Evolutionary conservation across 2,113 vertebrate genomes (phyloP), one percentile per base, ranked within the genome.

Genomic region (Corythoichthys intestinalis): DNA sequence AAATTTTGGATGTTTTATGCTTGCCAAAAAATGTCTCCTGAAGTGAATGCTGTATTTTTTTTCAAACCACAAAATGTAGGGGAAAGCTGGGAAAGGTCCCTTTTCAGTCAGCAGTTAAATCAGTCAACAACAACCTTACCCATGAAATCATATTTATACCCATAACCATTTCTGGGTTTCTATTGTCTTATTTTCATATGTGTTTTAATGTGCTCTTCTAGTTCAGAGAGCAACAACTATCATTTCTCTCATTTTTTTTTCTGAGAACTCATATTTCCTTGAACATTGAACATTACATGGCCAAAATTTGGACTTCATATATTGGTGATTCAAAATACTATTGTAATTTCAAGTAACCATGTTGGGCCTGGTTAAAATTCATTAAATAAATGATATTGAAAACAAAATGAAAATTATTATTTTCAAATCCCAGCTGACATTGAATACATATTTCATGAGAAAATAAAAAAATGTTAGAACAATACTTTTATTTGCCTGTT

Each of bases 81-180:
- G 17, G 11, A 20, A 44, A 17, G n/a, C 17, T 3, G 2, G 59
- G 39, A 62, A 62, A 44, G 59, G 2, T 44, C 17, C 4, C 10
- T 10, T 60, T 17, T 14, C 58, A 5, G 8, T 13, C 20, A 7
- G 17, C 15, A 44, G n/a, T 39, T 61, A 15, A 61, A 38, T 44
- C 11, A 9, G 9, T 20, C 20, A 62, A 62, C 17, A 46, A 14
- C 38, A n/a, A 10, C 56, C 38, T 62, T 38, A 62, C 44, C n/a
- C 38, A 3, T 75, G 83, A 76, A 89, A 72, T 74, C 60, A 54
- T 75, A 70, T 83, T 81, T 53, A 67, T 75, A 20, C 66, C 6
- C 46, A 35, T n/a, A 38, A 65, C 15, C 34, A 65, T 49, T 35
- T 52, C 34, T 20, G 14, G 13, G 11, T 54, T 66, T 63, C 57